A percentile compares a stretch with the other conserved stretches of the same genome.
Evolutionary conservation across 2,888 invertebrate species (phyloP).

Genomic region (Therioaphis trifolii): DNA sequence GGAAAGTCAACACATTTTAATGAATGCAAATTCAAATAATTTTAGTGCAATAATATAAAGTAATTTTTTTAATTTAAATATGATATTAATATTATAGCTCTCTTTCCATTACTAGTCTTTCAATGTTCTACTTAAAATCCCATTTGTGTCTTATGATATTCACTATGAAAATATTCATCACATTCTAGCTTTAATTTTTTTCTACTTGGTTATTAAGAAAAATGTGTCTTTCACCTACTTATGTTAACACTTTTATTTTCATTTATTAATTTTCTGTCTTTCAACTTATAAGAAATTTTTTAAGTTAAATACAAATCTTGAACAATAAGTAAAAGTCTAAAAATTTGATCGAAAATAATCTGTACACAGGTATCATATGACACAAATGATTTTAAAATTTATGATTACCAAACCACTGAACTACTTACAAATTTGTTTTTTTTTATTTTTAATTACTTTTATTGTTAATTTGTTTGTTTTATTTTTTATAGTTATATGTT

Average conservation of each 20-base stretch:
- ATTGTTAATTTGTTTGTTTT: not conserved
- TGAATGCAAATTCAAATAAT: conserved; percentile 24
- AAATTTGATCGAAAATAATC: no score
- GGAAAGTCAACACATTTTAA: not conserved
- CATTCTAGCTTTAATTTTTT: not conserved
- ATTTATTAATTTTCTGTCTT: not conserved
- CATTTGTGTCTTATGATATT: conserved; percentile 16
- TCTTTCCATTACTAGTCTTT: conserved; percentile 40
- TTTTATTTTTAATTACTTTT: not conserved
- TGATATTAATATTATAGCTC: conserved; percentile 47
- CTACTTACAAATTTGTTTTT: conserved; percentile 2
- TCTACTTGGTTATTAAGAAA: not conserved
- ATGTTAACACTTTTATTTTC: not conserved
- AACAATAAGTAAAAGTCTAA: no score
- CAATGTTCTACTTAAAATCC: conserved; percentile 10
- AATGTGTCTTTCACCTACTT: not conserved
- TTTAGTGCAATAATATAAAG: conserved; percentile 30
- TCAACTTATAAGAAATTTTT: not conserved
- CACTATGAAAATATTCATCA: not conserved
- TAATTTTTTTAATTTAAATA: conserved; percentile 44
- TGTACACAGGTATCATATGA: not conserved
- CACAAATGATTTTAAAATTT: not conserved
- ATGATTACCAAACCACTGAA: conserved; percentile 3
- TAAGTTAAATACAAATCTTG: not conserved
- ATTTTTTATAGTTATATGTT: not conserved